Base-by-base conservation (phyloP, 2,888 invertebrate species). In the Hydroisotoma schaefferi region DNA sequence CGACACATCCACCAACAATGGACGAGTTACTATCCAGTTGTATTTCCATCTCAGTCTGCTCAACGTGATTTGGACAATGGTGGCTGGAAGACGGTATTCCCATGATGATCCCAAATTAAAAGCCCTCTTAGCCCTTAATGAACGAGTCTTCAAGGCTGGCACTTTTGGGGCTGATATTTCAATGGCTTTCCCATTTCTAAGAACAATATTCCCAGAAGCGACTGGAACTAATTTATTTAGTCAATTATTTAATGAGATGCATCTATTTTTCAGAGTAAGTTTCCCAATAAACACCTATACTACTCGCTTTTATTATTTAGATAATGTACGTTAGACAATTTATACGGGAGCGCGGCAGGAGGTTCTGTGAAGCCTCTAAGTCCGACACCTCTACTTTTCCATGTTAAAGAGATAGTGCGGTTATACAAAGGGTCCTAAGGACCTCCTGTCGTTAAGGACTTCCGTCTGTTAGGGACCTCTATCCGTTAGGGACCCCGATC, bases 31-130 rank as follows among this genome's bases (percentile, higher is more conserved):
- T 4, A 6, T 28, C 4, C 12, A 25, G 3, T 15, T 28, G 18
- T 49, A 28, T 28, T 65, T 67, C 29, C 61, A 60, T 22, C 28
- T 67, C 20, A 53, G 63, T 1, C 33, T 62, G 1, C 29, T 65
- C 10, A 65, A 65, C 37, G 55, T 65, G 0, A 15, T 62, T 10
- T 65, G 65, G 65, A 49, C 40, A 15, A 54, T 65, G 56, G 57
- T 65, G 2, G 61, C 59, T 2, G 59, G 65, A 2, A 38, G 25
- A n/a, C 44, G 57, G 23, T 59, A 48, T 26, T 12, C 29, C 1
- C 44, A 59, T 25, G 53, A 52, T 37, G 65, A 65, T 29, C 52
- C 48, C 2, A 29, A 54, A n/a, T 37, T 65, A 23, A 49, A 40
- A 10, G 23, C 18, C 6, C 46, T 65, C 1, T 5, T 57, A 10